Percentiles rank a stretch among this genome's conserved stretches.
Evolutionary conservation across 2,113 vertebrate species (phyloP).

Genomic region (Myiagra hebetior): DNA sequence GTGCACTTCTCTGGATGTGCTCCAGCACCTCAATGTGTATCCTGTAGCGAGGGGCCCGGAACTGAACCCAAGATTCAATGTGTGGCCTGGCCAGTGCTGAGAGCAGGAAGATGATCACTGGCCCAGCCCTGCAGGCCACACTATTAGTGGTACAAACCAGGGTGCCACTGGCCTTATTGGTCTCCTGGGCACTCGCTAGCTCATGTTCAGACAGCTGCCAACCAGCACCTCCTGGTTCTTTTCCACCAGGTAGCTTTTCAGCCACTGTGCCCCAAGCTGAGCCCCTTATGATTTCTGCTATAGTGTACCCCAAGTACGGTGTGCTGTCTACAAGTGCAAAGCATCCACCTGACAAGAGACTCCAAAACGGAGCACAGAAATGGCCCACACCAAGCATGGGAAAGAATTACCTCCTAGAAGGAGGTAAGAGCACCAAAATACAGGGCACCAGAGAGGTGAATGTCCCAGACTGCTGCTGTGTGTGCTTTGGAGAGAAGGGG

Average conservation of each 20-base stretch:
- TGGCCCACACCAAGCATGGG: background rate
- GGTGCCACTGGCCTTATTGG: background rate
- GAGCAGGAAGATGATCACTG: no score
- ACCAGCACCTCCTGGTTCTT: background rate
- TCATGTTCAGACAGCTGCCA: background rate
- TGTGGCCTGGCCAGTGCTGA: background rate
- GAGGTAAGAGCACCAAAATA: background rate
- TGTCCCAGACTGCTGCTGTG: rapidly evolving
- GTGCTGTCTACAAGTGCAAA: background rate
- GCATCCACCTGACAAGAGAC: background rate
- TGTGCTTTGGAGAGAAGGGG: background rate
- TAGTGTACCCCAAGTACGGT: rapidly evolving
- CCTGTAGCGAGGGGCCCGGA: background rate
- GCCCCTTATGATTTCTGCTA: background rate
- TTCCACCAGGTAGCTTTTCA: background rate
- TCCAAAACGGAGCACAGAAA: background rate
- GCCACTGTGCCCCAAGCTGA: background rate
- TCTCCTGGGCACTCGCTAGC: background rate
- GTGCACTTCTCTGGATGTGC: background rate
- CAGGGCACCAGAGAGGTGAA: background rate
- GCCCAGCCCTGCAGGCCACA: background rate
- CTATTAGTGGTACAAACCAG: background rate
- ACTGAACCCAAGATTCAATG: no score
- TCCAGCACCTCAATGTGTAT: background rate
- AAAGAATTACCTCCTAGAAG: background rate